Conservation (phyloP, 1,140 invertebrate genomes). For the Aporrectodea caliginosa region DNA sequence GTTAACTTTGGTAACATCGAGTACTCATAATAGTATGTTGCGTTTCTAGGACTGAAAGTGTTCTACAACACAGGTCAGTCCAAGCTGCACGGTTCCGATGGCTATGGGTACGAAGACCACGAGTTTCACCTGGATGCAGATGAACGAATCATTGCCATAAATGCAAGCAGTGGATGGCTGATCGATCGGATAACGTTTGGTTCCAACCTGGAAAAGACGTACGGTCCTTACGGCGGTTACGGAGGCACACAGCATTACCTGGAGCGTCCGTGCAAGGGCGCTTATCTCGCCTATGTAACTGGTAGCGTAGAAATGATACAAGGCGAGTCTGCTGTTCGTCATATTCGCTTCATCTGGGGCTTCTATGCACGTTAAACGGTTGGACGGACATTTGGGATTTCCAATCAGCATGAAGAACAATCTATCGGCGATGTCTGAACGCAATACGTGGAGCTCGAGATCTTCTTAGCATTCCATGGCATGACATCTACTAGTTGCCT, state of each 20-base stretch:
- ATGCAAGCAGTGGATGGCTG: neutral
- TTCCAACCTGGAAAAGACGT: neutral
- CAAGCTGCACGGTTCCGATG: neutral
- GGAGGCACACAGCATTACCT: neutral
- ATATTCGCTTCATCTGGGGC: neutral
- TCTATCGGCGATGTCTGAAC: too few species aligned
- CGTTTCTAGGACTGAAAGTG: too few species aligned
- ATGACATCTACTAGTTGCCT: too few species aligned
- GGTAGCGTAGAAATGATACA: neutral
- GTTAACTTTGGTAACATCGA: too few species aligned
- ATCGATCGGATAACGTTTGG: neutral
- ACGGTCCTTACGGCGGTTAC: neutral
- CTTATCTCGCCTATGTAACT: neutral
- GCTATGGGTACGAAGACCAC: neutral
- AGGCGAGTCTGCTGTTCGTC: neutral
- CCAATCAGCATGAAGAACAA: too few species aligned
- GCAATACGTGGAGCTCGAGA: too few species aligned
- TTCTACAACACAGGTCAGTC: neutral
- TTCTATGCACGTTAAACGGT: too few species aligned
- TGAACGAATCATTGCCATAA: neutral
- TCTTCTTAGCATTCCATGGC: too few species aligned
- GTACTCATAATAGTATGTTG: too few species aligned
- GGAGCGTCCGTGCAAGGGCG: neutral
- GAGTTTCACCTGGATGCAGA: neutral
- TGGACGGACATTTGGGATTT: too few species aligned